Evolutionary conservation across 2,113 vertebrate species (phyloP), one percentile per base, ranked within the genome.

Genomic region (Ariopsis seemanni): DNA sequence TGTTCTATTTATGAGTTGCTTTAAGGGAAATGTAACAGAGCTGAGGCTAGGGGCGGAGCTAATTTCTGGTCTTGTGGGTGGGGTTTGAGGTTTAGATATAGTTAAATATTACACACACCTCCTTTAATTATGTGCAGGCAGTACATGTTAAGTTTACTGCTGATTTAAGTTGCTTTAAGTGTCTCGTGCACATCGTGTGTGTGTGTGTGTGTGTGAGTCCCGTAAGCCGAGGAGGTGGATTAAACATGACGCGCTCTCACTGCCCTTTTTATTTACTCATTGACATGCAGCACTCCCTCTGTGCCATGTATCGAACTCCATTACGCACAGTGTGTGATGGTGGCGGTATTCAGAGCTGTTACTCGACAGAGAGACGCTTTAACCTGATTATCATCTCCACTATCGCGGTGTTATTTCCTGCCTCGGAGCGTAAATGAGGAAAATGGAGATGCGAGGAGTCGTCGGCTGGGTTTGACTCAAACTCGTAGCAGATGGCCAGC

Each of bases 221-320:
- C 30, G n/a, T 79, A 27, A 53, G 88, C 20, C 55, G 85, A 18
- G 72, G 89, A 92, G 91, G 91, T 89, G 87, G 91, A 93, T 93
- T 91, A 93, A 83, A 89, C 53, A 85, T 20, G 84, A 90, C 87
- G 60, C 86, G 75, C 75, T 58, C 88, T 89, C 69, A 52, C 88
- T 89, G 71, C 30, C 71, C 34, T 22, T 83, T 90, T 88, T 92
- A 90, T 93, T 93, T 94, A 92, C 93, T 91, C 79, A 62, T 89
- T 72, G 87, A 92, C 88, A 87, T 85, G 89, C 92, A 90, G 88
- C 88, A 91, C 93, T 93, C 92, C 89, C 90, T 84, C 89, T 89
- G 90, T 42, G 71, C 71, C 89, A 85, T 63, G 92, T 63, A 60
- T 18, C 9, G 85, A 65, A 25, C 50, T 55, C 14, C n/a, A 65